These are phyloP conservation scores for Ceratina japonica DNA, from an alignment of 1,140 invertebrate species.

Conservation along the genomic window DNA sequence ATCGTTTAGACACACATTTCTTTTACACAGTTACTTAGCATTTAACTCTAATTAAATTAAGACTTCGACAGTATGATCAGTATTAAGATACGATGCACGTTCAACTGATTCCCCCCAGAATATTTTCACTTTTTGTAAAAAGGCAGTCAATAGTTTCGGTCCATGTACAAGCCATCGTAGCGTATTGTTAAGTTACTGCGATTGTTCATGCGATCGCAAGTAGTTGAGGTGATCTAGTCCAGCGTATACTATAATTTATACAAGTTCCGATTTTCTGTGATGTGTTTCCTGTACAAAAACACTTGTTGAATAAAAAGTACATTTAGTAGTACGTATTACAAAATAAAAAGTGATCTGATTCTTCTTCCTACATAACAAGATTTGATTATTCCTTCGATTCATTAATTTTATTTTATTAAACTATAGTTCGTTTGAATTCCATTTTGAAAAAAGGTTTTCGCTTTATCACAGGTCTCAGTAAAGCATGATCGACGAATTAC, in stretches of 20 bases:
- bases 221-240: constrained; percentile 72
- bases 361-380: too few species aligned
- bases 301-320: constrained; percentile 34
- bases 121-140: neutral
- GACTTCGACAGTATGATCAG: constrained; percentile 16
- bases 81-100: constrained; percentile 19
- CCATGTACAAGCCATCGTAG: neutral
- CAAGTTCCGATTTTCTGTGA: constrained; percentile 12
- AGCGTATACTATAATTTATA: constrained; percentile 51
- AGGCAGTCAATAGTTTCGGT: constrained; percentile 8
- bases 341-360: neutral
- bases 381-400: too few species aligned
- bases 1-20: neutral
- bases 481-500: too few species aligned
- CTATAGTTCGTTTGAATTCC: too few species aligned
- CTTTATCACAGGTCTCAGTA: too few species aligned
- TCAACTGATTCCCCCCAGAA: neutral
- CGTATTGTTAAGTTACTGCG: constrained; percentile 55
- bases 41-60: constrained; percentile 11
- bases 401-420: too few species aligned
- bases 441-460: too few species aligned
- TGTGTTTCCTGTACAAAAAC: neutral
- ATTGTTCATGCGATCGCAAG: constrained; percentile 22
- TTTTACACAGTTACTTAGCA: neutral
- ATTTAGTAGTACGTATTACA: neutral